These are phyloP conservation scores for Scaptomyza reducta DNA, from an alignment of 2,888 invertebrate species.

Conservation along the genomic window DNA sequence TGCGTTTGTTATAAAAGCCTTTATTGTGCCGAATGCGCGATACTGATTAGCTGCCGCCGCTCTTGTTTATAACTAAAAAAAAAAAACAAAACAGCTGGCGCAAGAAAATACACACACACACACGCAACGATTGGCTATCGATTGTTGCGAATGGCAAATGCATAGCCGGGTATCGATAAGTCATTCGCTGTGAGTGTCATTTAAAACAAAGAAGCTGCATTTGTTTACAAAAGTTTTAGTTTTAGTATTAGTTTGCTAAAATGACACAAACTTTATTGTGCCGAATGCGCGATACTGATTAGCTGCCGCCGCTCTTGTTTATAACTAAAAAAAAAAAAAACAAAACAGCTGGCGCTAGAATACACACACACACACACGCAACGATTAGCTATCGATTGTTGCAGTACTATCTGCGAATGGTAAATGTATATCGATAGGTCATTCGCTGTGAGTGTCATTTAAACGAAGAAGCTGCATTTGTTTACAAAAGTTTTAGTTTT, in stretches of 20 bases:
- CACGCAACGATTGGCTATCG: neutral
- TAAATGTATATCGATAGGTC: too few relatives aligned
- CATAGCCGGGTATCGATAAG: neutral
- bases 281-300: too few relatives aligned
- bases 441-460: too few relatives aligned
- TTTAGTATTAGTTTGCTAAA: constrained; percentile 8
- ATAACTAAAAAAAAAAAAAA: too few relatives aligned
- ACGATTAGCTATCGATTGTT: too few relatives aligned
- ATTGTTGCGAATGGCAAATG: constrained; percentile 20
- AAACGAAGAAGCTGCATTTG: too few relatives aligned
- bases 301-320: too few relatives aligned
- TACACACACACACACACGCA: too few relatives aligned
- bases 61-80: constrained; percentile 41
- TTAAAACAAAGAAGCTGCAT: constrained; percentile 47
- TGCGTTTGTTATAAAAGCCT: constrained; percentile 19
- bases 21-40: constrained; percentile 27
- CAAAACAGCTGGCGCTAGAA: too few relatives aligned
- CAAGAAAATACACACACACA: constrained; percentile 1
- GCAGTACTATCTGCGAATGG: too few relatives aligned
- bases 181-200: neutral
- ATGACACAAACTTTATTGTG: constrained; percentile 56
- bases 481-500: too few relatives aligned
- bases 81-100: constrained; percentile 35
- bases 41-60: constrained; percentile 34
- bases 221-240: constrained; percentile 65